Base-by-base conservation (phyloP, 1,140 invertebrate genomes). In the Laodelphax striatellus region DNA sequence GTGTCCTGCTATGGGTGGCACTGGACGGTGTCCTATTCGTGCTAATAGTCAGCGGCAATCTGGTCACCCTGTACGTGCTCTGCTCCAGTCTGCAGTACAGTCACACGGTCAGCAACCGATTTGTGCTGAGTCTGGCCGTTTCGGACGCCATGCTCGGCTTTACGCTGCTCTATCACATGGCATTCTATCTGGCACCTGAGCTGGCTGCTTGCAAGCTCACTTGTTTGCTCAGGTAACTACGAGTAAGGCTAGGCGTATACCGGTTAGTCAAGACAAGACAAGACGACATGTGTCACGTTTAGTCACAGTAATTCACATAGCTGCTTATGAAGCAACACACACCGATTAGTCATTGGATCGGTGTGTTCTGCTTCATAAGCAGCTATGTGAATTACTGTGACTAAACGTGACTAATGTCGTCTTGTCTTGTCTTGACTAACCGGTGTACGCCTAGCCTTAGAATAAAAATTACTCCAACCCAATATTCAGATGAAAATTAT, bases 111-210 rank as follows among this genome's bases (percentile, higher is more conserved):
- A 84, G 84, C 28, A 88, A 87, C 73, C 77, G 84, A 55, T 87
- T 88, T 71, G 81, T 89, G 43, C 73, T 87, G 24, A 87, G 62
- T 52, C 70, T 88, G 57, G 86, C 86, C 14, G 74, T 87, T 46
- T 86, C 85, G 1, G 87, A 89, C 70, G 74, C 87, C 3, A 73
- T 86, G 66, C 85, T 88, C 6, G 87, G 86, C 1, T 64, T 87
- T 2, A 82, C 82, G 1, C 70, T 88, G 57, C 85, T 85, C 10
- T 88, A 87, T 72, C 85, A 88, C 65, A 76, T 86, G 63, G 78
- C 79, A 10, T 88, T 88, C 73, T 86, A 85, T 69, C 65, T 85
- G 28, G 72, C 78, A 59, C 70, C 74, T 0, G 71, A 77, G 41
- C 74, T 86, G 59, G 80, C 79, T 10, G 69, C 68, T 10, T 72